phyloP scores from a whole-genome alignment of 2,888 invertebrate species.

The Melinaea menophilus region DNA sequence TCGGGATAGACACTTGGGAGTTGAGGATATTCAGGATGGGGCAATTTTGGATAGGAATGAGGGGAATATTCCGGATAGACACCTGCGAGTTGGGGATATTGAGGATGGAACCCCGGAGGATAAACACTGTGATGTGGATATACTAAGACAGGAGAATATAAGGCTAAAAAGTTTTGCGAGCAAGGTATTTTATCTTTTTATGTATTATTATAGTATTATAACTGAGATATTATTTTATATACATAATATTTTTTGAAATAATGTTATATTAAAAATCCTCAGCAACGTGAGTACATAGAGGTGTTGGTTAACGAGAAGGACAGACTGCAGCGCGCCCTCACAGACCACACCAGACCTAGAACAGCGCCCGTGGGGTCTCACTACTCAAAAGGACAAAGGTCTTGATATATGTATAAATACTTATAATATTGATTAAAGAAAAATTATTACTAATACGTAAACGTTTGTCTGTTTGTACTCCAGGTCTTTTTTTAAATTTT shows the following conservation, averaged over 20 bases:
- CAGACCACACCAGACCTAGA: slow-evolving; percentile 33
- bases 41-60: no score
- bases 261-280: slow-evolving; percentile 4
- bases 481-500: no score
- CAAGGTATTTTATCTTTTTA: slow-evolving; percentile 48
- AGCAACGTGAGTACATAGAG: slow-evolving; percentile 55
- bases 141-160: slow-evolving; percentile 52
- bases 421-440: not conserved
- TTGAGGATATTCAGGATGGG: no score
- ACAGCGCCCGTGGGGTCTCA: slow-evolving; percentile 41
- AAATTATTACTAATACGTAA: no score
- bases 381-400: slow-evolving; percentile 11
- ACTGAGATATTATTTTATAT: no score
- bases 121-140: slow-evolving; percentile 22
- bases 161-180: slow-evolving; percentile 48
- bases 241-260: not conserved
- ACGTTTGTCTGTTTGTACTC: no score
- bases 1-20: not conserved
- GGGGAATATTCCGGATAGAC: no score
- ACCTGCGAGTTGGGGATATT: not conserved
- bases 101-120: slow-evolving; percentile 32
- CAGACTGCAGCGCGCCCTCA: slow-evolving; percentile 39
- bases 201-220: no score
- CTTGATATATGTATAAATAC: not conserved
- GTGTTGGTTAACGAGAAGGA: slow-evolving; percentile 43